These are phyloP conservation scores for Pseudolycoriella hygida DNA, from an alignment of 2,888 invertebrate genomes.

Conservation along the genomic window DNA sequence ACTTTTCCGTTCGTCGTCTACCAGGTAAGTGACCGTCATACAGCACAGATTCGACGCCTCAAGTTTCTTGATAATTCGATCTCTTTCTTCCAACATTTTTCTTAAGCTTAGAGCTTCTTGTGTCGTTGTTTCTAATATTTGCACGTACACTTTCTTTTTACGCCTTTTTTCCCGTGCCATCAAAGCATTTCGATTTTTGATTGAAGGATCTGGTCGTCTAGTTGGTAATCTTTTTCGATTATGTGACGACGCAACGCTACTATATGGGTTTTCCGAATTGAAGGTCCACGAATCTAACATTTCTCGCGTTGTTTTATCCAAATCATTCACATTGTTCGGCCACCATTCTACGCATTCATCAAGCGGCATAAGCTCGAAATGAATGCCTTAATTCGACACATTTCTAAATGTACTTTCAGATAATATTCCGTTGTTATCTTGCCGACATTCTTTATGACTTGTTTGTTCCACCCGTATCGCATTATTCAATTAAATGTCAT, in stretches of 20 bases:
- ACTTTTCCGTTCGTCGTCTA: slow-evolving; percentile 1
- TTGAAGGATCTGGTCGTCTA: slow-evolving; percentile 23
- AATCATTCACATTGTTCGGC: too few relatives aligned
- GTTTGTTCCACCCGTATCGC: too few relatives aligned
- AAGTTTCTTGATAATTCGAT: slow-evolving; percentile 29
- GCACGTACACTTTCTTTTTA: slow-evolving; percentile 39
- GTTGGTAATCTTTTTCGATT: slow-evolving; percentile 18
- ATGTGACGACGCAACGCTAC: not conserved
- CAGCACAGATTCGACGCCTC: slow-evolving; percentile 34
- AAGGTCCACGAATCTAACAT: too few relatives aligned
- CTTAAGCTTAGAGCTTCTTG: slow-evolving; percentile 31
- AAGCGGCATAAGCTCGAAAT: too few relatives aligned
- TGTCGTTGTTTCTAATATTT: slow-evolving; percentile 29
- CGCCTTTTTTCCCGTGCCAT: slow-evolving; percentile 43
- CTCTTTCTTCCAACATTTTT: slow-evolving; percentile 31
- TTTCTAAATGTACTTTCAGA: too few relatives aligned
- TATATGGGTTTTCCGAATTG: not conserved
- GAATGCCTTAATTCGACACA: too few relatives aligned
- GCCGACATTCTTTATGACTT: too few relatives aligned
- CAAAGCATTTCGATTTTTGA: slow-evolving; percentile 34
- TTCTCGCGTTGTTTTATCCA: too few relatives aligned
- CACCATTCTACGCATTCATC: too few relatives aligned
- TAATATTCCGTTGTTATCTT: too few relatives aligned
- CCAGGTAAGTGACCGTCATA: slow-evolving; percentile 22
- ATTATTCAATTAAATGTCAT: too few relatives aligned